Percentiles rank a stretch among this genome's conserved stretches.
These are phyloP conservation scores for Pseudorhombus dupliciocellatus DNA, from an alignment of 2,113 vertebrate species.

Conservation along the genomic window DNA sequence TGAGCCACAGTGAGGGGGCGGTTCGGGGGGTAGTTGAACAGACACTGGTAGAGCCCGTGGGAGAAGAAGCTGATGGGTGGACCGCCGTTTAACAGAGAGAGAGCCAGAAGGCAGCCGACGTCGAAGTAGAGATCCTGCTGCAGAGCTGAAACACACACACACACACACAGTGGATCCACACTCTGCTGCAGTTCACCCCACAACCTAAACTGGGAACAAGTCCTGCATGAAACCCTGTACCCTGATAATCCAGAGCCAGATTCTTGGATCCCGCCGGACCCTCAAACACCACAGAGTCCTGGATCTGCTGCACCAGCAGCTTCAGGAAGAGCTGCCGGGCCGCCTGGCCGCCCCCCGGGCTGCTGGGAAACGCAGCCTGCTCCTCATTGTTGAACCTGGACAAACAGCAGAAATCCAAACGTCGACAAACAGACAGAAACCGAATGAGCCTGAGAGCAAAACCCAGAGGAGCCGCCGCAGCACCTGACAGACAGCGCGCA, in stretches of 20 bases:
- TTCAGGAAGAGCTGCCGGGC: constrained; percentile 69
- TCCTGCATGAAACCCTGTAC: constrained; percentile 32
- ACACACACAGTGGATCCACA: too few species aligned
- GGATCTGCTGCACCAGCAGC: constrained; percentile 72
- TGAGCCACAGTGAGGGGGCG: constrained; percentile 59
- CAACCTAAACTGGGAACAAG: not conserved
- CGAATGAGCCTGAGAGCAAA: too few species aligned
- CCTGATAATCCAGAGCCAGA: constrained; percentile 73
- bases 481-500: constrained; percentile 83
- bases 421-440: not conserved
- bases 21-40: constrained; percentile 77
- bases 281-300: constrained; percentile 74
- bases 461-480: too few species aligned
- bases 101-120: constrained; percentile 84
- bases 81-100: constrained; percentile 87
- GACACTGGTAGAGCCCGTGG: constrained; percentile 85
- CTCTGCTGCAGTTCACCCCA: too few species aligned
- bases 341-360: constrained; percentile 11
- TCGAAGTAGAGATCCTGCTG: constrained; percentile 84
- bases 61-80: constrained; percentile 90
- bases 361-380: constrained; percentile 27
- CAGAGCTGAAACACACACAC: constrained; percentile 70
- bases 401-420: not conserved
- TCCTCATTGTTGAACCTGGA: constrained; percentile 52
- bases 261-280: constrained; percentile 75